These are phyloP conservation scores for Lithophane semibrunnea DNA, from an alignment of 2,888 invertebrate species.

Conservation along the genomic window DNA sequence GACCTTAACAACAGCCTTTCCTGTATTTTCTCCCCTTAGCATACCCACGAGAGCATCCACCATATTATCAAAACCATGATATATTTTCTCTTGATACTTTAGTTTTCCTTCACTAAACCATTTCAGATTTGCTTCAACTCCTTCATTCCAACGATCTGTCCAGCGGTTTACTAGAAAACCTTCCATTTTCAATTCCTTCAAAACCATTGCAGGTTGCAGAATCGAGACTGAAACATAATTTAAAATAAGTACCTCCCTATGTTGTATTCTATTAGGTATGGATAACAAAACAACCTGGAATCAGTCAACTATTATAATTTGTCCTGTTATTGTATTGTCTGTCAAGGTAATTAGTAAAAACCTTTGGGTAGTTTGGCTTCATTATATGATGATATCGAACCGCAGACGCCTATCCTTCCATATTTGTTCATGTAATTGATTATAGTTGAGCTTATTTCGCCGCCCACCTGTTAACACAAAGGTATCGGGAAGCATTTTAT, in stretches of 20 bases:
- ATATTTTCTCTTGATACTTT: constrained; percentile 92
- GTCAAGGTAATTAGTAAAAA: constrained; percentile 17
- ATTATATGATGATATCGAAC: constrained; percentile 93
- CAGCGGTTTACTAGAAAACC: constrained; percentile 92
- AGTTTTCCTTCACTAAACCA: constrained; percentile 93
- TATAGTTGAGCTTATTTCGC: constrained; percentile 92
- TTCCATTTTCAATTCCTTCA: constrained; percentile 92
- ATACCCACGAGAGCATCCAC: constrained; percentile 92
- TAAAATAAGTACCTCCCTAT: no score
- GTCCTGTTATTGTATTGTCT: not conserved
- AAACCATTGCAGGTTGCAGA: constrained; percentile 91
- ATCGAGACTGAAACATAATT: constrained; percentile 79
- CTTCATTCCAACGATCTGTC: constrained; percentile 91
- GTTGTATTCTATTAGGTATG: not conserved
- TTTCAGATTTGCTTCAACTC: constrained; percentile 91
- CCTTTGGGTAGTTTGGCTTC: constrained; percentile 84
- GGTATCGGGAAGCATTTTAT: not conserved
- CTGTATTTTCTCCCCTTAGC: constrained; percentile 92
- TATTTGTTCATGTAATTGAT: constrained; percentile 92
- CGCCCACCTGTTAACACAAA: constrained; percentile 91
- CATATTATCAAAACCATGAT: constrained; percentile 94
- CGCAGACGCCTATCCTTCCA: constrained; percentile 93
- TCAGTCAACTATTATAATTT: constrained; percentile 2
- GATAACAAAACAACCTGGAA: not conserved
- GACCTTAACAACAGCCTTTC: constrained; percentile 92